Conservation (phyloP, 2,888 invertebrate species). For the Orchesellides sinensis region DNA sequence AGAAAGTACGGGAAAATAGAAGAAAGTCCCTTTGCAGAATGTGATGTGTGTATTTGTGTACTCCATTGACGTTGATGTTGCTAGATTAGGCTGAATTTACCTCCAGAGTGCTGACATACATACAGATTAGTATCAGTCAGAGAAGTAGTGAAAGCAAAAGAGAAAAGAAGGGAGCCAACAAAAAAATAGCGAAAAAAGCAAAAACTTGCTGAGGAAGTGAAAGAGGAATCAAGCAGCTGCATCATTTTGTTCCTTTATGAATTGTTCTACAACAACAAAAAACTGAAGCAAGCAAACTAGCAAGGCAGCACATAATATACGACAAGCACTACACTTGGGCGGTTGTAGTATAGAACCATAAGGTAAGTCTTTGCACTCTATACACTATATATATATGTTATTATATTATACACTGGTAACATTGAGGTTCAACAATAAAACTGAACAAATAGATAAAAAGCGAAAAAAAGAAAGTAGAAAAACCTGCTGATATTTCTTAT, state of each 20-base stretch:
- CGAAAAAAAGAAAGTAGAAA: too few relatives aligned
- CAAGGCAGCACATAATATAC: slow-evolving; percentile 17
- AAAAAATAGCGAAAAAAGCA: neutral
- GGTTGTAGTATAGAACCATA: slow-evolving; percentile 44
- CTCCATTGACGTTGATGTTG: slow-evolving; percentile 58
- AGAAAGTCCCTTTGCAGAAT: slow-evolving; percentile 9
- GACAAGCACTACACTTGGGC: slow-evolving; percentile 28
- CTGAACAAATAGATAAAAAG: too few relatives aligned
- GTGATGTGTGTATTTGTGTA: slow-evolving; percentile 49
- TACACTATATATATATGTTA: neutral
- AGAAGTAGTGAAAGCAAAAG: slow-evolving; percentile 17
- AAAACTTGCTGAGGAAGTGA: slow-evolving; percentile 5
- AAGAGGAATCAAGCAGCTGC: slow-evolving; percentile 6
- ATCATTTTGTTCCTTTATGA: slow-evolving; percentile 5
- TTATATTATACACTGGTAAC: neutral
- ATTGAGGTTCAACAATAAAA: too few relatives aligned
- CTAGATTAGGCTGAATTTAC: slow-evolving; percentile 55
- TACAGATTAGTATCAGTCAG: slow-evolving; percentile 55
- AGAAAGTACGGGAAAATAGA: neutral
- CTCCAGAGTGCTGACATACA: slow-evolving; percentile 59
- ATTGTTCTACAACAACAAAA: slow-evolving; percentile 18
- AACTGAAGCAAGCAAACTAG: neutral
- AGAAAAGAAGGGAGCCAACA: slow-evolving; percentile 27
- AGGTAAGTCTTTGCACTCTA: neutral
- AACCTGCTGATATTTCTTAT: too few relatives aligned